Percentiles rank a stretch among this genome's conserved stretches.
Evolutionary conservation across 2,797 vertebrate species (phyloP).

Genomic region (Spondyliosoma cantharus): DNA sequence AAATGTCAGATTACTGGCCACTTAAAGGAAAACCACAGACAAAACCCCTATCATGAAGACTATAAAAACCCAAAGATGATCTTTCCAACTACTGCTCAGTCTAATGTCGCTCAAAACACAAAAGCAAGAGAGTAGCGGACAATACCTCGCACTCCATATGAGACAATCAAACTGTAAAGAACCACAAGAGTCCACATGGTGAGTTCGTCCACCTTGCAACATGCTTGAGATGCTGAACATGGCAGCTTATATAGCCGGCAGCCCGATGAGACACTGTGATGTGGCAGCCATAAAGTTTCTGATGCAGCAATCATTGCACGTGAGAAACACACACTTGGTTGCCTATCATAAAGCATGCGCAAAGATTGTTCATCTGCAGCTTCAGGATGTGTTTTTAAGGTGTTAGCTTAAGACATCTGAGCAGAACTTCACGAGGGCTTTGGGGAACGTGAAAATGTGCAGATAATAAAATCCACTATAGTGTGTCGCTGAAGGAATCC

Average conservation of each 20-base stretch:
- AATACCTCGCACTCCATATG: slow-evolving; percentile 63
- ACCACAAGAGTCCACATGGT: slow-evolving; percentile 71
- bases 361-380: slow-evolving; percentile 16
- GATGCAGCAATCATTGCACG: slow-evolving; percentile 11
- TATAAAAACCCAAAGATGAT: not conserved
- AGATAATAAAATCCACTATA: slow-evolving; percentile 8
- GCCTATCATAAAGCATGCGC: slow-evolving; percentile 50
- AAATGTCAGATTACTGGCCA: not conserved
- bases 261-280: not conserved
- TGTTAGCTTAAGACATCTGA: slow-evolving; percentile 31
- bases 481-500: not conserved
- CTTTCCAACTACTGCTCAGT: not conserved
- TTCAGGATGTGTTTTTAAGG: slow-evolving; percentile 44
- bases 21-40: not conserved
- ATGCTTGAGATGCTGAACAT: slow-evolving; percentile 28
- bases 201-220: slow-evolving; percentile 25
- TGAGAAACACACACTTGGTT: slow-evolving; percentile 74
- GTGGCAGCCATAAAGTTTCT: slow-evolving; percentile 39
- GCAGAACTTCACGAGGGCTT: slow-evolving; percentile 8
- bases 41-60: not conserved
- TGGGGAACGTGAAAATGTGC: slow-evolving; percentile 3
- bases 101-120: not conserved
- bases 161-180: slow-evolving; percentile 54
- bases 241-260: slow-evolving; percentile 62
- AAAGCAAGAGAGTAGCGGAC: not conserved